These are phyloP conservation scores for Agapornis roseicollis DNA, from an alignment of 2,113 vertebrate genomes.

Conservation along the genomic window DNA sequence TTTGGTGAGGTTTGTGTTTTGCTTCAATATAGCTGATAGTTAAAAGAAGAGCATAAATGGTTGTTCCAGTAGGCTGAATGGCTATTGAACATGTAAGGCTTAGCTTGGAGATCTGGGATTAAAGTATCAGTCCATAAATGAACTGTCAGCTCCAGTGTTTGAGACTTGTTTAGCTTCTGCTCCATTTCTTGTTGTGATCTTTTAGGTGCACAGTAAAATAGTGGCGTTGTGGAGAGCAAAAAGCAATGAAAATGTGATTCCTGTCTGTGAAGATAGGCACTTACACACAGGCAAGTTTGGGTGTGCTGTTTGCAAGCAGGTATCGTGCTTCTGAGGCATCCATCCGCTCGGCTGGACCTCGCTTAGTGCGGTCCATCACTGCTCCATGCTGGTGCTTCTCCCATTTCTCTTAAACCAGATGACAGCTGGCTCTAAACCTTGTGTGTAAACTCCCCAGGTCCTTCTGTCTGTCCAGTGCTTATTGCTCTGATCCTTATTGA, in stretches of 20 bases:
- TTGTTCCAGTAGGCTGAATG: neutral
- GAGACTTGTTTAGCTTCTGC: neutral
- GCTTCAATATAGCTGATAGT: neutral
- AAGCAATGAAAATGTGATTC: neutral
- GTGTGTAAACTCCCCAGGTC: neutral
- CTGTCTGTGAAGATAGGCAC: neutral
- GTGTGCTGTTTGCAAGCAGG: neutral
- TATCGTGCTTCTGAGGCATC: neutral
- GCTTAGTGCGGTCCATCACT: neutral
- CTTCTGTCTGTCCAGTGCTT: neutral
- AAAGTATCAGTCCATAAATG: neutral
- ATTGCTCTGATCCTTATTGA: neutral
- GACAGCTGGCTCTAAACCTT: neutral
- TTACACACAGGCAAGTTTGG: rapidly evolving
- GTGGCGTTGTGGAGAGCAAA: neutral
- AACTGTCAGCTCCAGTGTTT: neutral
- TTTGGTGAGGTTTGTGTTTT: neutral
- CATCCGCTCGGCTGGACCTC: neutral
- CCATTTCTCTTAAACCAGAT: neutral
- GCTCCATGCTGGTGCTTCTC: neutral
- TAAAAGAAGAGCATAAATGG: neutral
- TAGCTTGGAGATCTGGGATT: too few species aligned
- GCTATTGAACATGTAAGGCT: neutral
- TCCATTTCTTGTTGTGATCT: neutral
- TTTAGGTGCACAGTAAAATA: neutral